Evolutionary conservation across 2,797 vertebrate genomes (phyloP), one percentile per base, ranked within the genome.

Genomic region (Lagocephalus sceleratus): DNA sequence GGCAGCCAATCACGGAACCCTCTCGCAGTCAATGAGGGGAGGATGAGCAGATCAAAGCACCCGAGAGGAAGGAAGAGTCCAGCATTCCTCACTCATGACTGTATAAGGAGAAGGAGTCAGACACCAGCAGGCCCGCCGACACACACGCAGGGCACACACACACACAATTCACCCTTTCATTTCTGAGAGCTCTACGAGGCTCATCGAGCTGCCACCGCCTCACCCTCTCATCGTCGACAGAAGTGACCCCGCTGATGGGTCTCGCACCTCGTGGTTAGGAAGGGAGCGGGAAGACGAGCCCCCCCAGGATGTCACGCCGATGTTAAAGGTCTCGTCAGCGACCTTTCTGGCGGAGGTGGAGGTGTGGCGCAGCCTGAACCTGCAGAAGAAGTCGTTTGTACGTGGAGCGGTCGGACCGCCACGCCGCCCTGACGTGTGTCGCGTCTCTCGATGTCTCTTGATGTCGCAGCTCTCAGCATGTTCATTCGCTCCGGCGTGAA

Each of bases 61-160:
- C 47, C 51, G 9, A 54, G 55, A 58, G 46, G 38, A 47, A 67
- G 67, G 69, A 68, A 57, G 68, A 77, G 70, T 16, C 65, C 50
- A 67, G 75, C 76, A 84, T 87, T 88, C 86, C 83, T 78, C 49
- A 42, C 59, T 66, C 70, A 81, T 87, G 85, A 85, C 87, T 90
- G 76, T 90, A 90, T 85, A 90, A 83, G 89, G 89, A 83, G 64
- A 84, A 75, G 73, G 73, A 85, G 46, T 81, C 55, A 59, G 71
- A 68, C 66, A 70, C 76, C 63, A 76, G 55, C 60, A 64, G 76
- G 58, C 57, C 41, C n/a, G n/a, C n/a, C n/a, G n/a, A n/a, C n/a
- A n/a, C n/a, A n/a, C n/a, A n/a, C n/a, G n/a, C n/a, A n/a, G 56
- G 0, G 23, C 61, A 57, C 21, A 59, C 45, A 70, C 77, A 72